A percentile compares a stretch with the other conserved stretches of the same genome.
These are phyloP conservation scores for Maniola hyperantus DNA, from an alignment of 2,888 invertebrate genomes.

Conservation along the genomic window DNA sequence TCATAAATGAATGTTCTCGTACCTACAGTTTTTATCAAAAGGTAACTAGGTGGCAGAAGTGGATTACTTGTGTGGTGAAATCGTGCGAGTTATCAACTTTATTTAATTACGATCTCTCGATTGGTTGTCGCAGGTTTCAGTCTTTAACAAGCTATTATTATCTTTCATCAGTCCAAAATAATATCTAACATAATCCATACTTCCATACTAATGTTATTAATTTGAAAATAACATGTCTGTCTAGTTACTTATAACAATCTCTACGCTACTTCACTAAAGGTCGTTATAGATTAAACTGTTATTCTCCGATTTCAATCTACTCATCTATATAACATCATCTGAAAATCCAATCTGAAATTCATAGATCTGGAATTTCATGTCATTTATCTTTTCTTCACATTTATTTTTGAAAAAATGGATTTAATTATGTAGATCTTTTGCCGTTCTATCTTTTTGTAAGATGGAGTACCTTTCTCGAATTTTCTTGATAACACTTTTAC, in stretches of 20 bases:
- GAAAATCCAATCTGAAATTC: neutral
- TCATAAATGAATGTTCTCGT: neutral
- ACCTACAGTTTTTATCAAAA: slow-evolving; percentile 4
- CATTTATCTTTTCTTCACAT: neutral
- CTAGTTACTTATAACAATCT: too few relatives aligned
- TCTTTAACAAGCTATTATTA: neutral
- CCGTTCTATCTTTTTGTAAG: too few relatives aligned
- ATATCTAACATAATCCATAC: too few relatives aligned
- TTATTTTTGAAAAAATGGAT: too few relatives aligned
- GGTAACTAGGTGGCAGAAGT: neutral
- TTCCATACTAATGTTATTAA: too few relatives aligned
- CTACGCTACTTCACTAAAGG: neutral
- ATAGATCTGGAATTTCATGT: neutral
- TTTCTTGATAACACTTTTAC: neutral
- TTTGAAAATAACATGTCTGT: too few relatives aligned
- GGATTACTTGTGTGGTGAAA: neutral
- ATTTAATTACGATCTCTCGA: neutral
- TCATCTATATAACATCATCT: neutral
- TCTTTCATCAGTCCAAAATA: neutral
- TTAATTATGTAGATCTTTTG: too few relatives aligned
- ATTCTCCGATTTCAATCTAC: neutral
- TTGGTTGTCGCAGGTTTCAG: too few relatives aligned
- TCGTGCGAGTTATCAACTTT: neutral
- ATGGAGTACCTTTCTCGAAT: too few relatives aligned
- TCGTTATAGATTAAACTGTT: slow-evolving; percentile 2